Conservation (phyloP, 1,140 invertebrate species). For the Nilaparvata lugens region DNA sequence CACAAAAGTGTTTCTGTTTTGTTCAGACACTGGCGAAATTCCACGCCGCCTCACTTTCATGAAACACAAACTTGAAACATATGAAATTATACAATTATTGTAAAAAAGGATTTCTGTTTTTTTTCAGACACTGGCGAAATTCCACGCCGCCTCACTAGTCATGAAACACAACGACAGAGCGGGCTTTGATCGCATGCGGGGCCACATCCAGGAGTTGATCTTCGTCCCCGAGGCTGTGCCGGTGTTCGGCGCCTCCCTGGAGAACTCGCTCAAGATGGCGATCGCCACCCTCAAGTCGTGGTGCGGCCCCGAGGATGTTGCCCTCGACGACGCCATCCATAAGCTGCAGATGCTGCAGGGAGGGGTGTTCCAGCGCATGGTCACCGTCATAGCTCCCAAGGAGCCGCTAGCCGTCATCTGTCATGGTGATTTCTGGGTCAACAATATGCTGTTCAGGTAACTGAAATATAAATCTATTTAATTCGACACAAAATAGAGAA, state of each 20-base stretch:
- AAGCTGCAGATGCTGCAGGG: slow-evolving; percentile 16
- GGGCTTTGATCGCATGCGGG: slow-evolving; percentile 22
- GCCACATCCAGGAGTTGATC: slow-evolving; percentile 13
- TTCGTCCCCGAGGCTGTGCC: slow-evolving; percentile 24
- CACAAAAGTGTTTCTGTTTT: too few species aligned
- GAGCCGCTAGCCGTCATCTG: slow-evolving; percentile 23
- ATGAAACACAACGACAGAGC: slow-evolving; percentile 33
- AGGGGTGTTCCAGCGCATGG: slow-evolving; percentile 16
- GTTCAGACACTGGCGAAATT: slow-evolving; percentile 42
- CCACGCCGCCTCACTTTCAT: slow-evolving; percentile 43
- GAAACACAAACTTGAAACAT: too few species aligned
- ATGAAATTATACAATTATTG: too few species aligned
- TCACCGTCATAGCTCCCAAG: slow-evolving; percentile 11
- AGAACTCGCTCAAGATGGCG: slow-evolving; percentile 27
- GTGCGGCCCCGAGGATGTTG: slow-evolving; percentile 22
- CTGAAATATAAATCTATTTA: too few species aligned
- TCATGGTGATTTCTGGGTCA: slow-evolving; percentile 45
- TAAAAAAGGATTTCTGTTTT: too few species aligned
- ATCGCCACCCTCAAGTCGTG: slow-evolving; percentile 9
- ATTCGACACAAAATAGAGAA: too few species aligned
- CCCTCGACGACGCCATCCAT: slow-evolving; percentile 25
- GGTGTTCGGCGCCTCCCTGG: slow-evolving; percentile 28
- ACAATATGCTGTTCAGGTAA: slow-evolving; percentile 42
- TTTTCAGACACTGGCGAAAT: slow-evolving; percentile 40
- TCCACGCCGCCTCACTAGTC: slow-evolving; percentile 43